phyloP scores from a whole-genome alignment of 2,113 vertebrate genomes.

The Rhinogobius similis region DNA sequence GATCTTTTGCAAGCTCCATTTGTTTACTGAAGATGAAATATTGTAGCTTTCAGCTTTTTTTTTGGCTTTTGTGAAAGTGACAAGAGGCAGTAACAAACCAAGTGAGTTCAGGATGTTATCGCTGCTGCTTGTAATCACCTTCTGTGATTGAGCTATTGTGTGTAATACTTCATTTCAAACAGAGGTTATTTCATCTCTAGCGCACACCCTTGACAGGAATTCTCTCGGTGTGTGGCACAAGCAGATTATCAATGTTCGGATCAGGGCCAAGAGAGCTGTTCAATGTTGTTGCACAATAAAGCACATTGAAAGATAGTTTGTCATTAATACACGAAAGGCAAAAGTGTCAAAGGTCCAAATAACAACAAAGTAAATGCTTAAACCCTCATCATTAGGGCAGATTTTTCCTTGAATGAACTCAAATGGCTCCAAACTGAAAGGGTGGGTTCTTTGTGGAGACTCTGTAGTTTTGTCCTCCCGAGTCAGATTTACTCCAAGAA shows the following conservation, averaged over 20 bases:
- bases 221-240: background rate
- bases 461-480: no score
- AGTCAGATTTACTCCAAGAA: no score
- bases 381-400: background rate
- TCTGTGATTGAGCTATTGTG: background rate
- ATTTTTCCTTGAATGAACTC: no score
- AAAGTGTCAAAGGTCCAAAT: background rate
- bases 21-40: background rate
- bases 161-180: background rate
- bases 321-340: no score
- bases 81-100: background rate
- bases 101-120: background rate
- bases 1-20: background rate
- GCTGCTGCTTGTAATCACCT: conserved; percentile 7
- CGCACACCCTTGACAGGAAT: conserved; percentile 15
- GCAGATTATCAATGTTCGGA: background rate
- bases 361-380: background rate
- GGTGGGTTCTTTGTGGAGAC: no score
- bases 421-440: no score
- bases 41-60: background rate
- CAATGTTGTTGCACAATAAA: conserved; percentile 49
- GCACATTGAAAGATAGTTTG: background rate
- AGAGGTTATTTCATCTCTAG: background rate
- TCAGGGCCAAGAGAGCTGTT: conserved; percentile 7
- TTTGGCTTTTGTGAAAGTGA: background rate